Conservation (phyloP, 2,888 invertebrate species). For the Trachelus tabidus region DNA sequence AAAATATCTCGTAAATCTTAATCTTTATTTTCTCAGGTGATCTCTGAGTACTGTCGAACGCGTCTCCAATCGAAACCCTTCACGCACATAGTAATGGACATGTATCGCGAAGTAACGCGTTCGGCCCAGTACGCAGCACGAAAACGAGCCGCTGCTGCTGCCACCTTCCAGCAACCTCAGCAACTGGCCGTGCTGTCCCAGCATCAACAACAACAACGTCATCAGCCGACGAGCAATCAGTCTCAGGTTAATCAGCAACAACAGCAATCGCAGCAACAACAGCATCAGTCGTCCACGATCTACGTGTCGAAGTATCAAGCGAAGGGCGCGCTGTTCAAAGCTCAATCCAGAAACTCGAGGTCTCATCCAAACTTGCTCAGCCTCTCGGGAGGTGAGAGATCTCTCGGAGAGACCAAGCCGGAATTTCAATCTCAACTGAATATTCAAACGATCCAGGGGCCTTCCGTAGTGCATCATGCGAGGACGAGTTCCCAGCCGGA, state of each 20-base stretch:
- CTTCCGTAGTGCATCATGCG: constrained; percentile 36
- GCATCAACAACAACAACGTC: constrained; percentile 18
- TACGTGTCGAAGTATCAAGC: constrained; percentile 43
- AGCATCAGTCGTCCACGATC: constrained; percentile 26
- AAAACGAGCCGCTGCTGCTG: constrained; percentile 41
- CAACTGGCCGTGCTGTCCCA: constrained; percentile 8
- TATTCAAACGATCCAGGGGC: constrained; percentile 31
- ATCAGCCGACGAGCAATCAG: constrained; percentile 26
- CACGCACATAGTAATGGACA: constrained; percentile 73
- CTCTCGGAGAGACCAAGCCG: constrained; percentile 15
- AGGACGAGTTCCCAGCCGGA: constrained; percentile 59
- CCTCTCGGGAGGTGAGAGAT: constrained; percentile 39
- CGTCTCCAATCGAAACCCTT: constrained; percentile 71
- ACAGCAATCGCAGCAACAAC: constrained; percentile 22
- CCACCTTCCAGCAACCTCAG: not conserved
- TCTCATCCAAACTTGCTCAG: constrained; percentile 60
- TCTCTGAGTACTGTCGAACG: constrained; percentile 71
- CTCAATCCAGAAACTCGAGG: constrained; percentile 59
- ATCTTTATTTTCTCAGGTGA: constrained; percentile 66
- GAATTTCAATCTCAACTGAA: constrained; percentile 55
- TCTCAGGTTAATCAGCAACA: constrained; percentile 25
- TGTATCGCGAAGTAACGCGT: constrained; percentile 69
- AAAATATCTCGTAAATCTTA: not conserved
- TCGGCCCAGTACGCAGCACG: constrained; percentile 57
- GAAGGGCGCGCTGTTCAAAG: constrained; percentile 50